Evolutionary conservation across 2,888 invertebrate species (phyloP).

Genomic region (Dicyrtoma fusca): DNA sequence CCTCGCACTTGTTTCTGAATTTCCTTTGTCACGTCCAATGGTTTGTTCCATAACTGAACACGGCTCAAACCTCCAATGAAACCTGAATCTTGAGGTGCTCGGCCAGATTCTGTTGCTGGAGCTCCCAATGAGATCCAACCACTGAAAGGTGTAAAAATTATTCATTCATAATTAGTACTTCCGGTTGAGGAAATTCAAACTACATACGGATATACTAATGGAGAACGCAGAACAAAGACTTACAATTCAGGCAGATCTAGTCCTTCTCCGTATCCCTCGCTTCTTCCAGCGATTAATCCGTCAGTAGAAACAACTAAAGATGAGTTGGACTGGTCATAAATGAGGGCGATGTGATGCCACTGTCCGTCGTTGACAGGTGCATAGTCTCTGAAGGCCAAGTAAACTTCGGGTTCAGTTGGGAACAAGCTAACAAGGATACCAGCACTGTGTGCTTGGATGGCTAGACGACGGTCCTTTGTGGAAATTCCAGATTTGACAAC

Average conservation of each 20-base stretch:
- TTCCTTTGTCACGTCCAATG: slow-evolving; percentile 87
- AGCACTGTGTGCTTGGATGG: slow-evolving; percentile 88
- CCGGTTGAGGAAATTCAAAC: not conserved
- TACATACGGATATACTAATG: not conserved
- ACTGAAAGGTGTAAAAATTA: slow-evolving; percentile 62
- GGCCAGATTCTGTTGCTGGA: slow-evolving; percentile 73
- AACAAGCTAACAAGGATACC: slow-evolving; percentile 91
- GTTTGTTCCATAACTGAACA: slow-evolving; percentile 91
- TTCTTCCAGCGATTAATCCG: slow-evolving; percentile 89
- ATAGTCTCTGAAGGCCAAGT: slow-evolving; percentile 86
- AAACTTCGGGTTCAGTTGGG: slow-evolving; percentile 84
- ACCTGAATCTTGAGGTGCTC: slow-evolving; percentile 83
- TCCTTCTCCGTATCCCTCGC: slow-evolving; percentile 84
- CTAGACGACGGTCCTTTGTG: slow-evolving; percentile 66
- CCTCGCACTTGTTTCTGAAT: slow-evolving; percentile 90
- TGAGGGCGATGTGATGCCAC: slow-evolving; percentile 93
- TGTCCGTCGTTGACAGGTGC: slow-evolving; percentile 94
- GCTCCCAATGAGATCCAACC: slow-evolving; percentile 92
- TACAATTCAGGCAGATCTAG: slow-evolving; percentile 80
- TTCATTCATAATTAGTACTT: not conserved
- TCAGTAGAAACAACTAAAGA: slow-evolving; percentile 90
- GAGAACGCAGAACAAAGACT: slow-evolving; percentile 59
- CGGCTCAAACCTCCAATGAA: slow-evolving; percentile 94
- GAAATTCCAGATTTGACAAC: slow-evolving; percentile 69
- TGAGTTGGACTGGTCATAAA: slow-evolving; percentile 90